Percentiles rank a stretch among this genome's conserved stretches.
phyloP scores from a whole-genome alignment of 2,113 vertebrate species.

The Zosterops japonicus region DNA sequence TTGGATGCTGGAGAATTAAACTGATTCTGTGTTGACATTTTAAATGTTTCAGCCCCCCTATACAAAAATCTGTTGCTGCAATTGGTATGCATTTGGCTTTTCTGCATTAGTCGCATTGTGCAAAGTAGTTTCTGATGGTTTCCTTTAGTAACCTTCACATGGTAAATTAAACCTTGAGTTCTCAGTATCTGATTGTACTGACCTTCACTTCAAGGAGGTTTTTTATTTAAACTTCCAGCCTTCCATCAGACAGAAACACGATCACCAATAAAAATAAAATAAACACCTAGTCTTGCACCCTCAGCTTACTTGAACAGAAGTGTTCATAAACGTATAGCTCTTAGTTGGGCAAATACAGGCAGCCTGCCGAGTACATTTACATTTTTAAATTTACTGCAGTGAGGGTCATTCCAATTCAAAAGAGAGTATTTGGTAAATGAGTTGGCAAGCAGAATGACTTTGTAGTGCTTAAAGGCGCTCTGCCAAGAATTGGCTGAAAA shows the following conservation, averaged over 20 bases:
- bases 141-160: not conserved
- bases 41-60: not conserved
- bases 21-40: not conserved
- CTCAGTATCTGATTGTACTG: conserved; percentile 21
- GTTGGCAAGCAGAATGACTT: not conserved
- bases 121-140: not conserved
- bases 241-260: not conserved
- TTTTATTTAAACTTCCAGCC: conserved; percentile 36
- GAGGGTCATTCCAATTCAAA: conserved; percentile 5
- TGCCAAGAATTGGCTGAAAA: not conserved
- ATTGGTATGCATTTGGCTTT: not conserved
- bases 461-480: not conserved
- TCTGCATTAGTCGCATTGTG: not conserved
- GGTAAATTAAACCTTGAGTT: not conserved
- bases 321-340: not conserved
- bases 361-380: not conserved
- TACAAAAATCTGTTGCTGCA: not conserved
- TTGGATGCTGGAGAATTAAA: not conserved
- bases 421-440: conserved; percentile 9
- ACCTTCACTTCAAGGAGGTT: conserved; percentile 54
- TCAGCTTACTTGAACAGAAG: conserved; percentile 7
- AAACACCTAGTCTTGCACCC: not conserved
- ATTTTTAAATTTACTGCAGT: not conserved
- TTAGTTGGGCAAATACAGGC: not conserved
- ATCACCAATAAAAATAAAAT: conserved; percentile 1